Evolutionary conservation across 2,113 vertebrate genomes (phyloP).

Genomic region (Coracopsis vasa): DNA sequence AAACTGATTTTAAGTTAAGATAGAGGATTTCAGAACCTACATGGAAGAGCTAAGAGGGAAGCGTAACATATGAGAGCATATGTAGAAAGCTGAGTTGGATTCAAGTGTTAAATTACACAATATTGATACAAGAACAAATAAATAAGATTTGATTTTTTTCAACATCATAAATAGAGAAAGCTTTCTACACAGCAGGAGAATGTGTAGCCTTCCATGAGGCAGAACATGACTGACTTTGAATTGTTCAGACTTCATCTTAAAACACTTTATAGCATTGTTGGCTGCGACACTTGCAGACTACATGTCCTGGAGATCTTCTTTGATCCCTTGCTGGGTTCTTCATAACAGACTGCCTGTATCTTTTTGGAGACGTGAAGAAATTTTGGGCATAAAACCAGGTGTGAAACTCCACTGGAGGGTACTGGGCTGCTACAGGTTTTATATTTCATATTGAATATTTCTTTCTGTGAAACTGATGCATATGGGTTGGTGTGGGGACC

Average conservation of each 20-base stretch:
- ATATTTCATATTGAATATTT: not conserved
- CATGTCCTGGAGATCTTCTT: not conserved
- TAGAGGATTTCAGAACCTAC: not conserved
- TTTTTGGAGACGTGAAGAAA: not conserved
- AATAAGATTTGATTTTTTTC: not conserved
- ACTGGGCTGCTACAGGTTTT: not conserved
- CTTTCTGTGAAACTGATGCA: not conserved
- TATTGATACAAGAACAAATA: not conserved
- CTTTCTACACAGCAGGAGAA: not conserved
- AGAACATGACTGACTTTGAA: not conserved
- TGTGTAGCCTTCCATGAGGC: not conserved
- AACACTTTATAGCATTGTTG: not conserved
- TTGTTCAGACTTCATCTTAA: not conserved
- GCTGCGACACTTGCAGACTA: not conserved
- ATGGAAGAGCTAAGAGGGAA: not conserved
- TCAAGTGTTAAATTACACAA: not conserved
- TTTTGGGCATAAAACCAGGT: not conserved
- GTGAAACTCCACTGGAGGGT: not conserved
- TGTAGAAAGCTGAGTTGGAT: not conserved
- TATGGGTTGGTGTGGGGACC: not conserved
- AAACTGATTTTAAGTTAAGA: not conserved
- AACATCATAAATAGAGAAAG: not conserved
- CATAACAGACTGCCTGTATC: not conserved
- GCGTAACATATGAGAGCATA: fast-evolving
- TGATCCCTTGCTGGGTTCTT: not conserved